Evolutionary conservation across 2,888 invertebrate genomes (phyloP), one percentile per base, ranked within the genome.

Genomic region (Hemistola chrysoprasaria): DNA sequence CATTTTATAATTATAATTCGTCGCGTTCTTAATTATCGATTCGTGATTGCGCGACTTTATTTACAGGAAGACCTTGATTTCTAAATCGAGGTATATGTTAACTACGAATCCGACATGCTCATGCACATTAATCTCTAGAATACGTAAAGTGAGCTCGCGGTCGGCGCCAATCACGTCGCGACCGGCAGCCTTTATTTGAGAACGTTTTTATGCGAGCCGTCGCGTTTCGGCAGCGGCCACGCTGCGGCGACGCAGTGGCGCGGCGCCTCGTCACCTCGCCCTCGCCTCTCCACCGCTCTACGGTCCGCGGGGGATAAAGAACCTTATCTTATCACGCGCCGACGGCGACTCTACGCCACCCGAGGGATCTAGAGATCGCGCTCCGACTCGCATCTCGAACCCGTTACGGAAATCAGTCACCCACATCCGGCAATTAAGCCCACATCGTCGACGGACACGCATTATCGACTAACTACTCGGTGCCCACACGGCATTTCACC

Each of bases 401-500:
- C 51, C 59, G 53, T 57, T 59, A 62, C 64, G 62, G 64, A 70
- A 68, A 69, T 63, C 63, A 60, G 57, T 68, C 65, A 62, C 62
- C 70, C 68, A 72, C 71, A 71, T 71, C 67, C 65, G 65, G 62
- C 66, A 61, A 75, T 75, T 65, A 71, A 68, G 56, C 73, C 71
- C 69, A 70, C 71, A 69, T 63, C 58, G 58, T 65, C 60, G 56
- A 60, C 61, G 64, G 64, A 60, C 64, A 60, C 53, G 62, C 62
- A 66, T 74, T 69, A 69, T 67, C 62, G 52, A 41, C 57, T 53
- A 62, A 56, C 56, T 65, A 64, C 71, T 72, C 61, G 42, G 59
- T 62, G 70, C 76, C 76, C 73, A 74, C 76, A 72, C 74, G 64
- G 59, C 67, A 71, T 73, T 75, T 70, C 71, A 71, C 69, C 61